These are phyloP conservation scores for Pempheris klunzingeri DNA, from an alignment of 2,797 vertebrate genomes.

Conservation along the genomic window DNA sequence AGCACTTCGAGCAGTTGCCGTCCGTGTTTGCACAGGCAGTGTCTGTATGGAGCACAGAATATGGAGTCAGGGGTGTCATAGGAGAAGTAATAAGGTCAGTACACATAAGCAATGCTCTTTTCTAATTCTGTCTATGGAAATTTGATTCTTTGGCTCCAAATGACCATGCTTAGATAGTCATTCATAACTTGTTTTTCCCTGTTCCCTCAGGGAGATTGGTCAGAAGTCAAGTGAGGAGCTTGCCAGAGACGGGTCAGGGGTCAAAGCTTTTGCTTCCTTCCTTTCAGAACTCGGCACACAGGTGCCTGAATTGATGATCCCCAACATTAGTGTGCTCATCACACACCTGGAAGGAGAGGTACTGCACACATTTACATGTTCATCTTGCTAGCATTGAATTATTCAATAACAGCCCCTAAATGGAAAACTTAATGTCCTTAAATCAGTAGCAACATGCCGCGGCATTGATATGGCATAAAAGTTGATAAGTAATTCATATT, in stretches of 20 bases:
- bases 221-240: slow-evolving; percentile 92
- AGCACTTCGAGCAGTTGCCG: slow-evolving; percentile 95
- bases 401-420: neutral
- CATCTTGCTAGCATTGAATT: neutral
- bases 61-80: slow-evolving; percentile 91
- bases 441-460: neutral
- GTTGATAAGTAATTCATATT: too few relatives aligned
- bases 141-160: neutral
- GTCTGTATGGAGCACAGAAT: slow-evolving; percentile 92
- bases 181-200: neutral
- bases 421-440: neutral
- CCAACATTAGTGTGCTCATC: slow-evolving; percentile 93
- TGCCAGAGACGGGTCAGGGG: slow-evolving; percentile 88
- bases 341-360: slow-evolving; percentile 96
- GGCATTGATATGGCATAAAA: neutral
- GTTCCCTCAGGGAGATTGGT: slow-evolving; percentile 90
- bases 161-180: neutral
- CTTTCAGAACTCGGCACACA: slow-evolving; percentile 90
- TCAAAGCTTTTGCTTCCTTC: slow-evolving; percentile 91
- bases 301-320: slow-evolving; percentile 89
- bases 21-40: slow-evolving; percentile 92
- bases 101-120: neutral
- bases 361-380: slow-evolving; percentile 18
- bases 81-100: slow-evolving; percentile 94
- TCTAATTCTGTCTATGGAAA: neutral